Evolutionary conservation across 2,888 invertebrate species (phyloP).

Genomic region (Lamellibrachia satsuma): DNA sequence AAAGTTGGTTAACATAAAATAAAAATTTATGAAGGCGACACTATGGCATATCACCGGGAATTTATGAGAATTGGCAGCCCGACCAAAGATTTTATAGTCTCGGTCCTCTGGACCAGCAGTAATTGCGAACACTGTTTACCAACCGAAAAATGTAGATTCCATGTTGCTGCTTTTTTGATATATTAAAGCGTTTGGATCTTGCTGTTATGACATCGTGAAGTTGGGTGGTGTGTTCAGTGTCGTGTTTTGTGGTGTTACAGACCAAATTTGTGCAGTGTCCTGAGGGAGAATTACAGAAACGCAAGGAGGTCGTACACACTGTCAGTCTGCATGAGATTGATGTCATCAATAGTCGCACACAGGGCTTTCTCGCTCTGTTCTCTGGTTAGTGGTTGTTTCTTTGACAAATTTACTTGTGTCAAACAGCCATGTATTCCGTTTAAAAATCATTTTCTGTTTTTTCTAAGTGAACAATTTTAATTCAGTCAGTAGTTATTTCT

Average conservation of each 20-base stretch:
- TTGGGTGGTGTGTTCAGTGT: background rate
- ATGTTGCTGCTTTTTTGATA: too few species aligned
- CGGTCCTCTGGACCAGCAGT: background rate
- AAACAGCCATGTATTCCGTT: background rate
- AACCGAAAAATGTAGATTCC: too few species aligned
- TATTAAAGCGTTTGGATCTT: too few species aligned
- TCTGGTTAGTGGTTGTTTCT: slow-evolving; percentile 74
- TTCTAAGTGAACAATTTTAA: background rate
- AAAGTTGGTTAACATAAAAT: too few species aligned
- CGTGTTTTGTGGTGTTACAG: slow-evolving; percentile 45
- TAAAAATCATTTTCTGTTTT: too few species aligned
- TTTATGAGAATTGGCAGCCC: too few species aligned
- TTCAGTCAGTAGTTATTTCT: background rate
- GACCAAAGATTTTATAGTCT: too few species aligned
- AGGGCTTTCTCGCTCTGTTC: slow-evolving; percentile 96
- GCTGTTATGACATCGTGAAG: background rate
- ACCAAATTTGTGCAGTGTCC: slow-evolving; percentile 95
- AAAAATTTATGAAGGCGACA: too few species aligned
- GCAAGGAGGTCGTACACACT: slow-evolving; percentile 96
- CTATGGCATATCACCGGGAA: too few species aligned
- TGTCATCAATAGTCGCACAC: slow-evolving; percentile 97
- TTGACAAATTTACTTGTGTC: background rate
- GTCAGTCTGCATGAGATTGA: slow-evolving; percentile 99
- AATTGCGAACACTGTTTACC: background rate
- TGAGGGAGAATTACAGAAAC: slow-evolving; percentile 96